Evolutionary conservation across 2,888 invertebrate genomes (phyloP).

Genomic region (Neocrepidodera transversa): DNA sequence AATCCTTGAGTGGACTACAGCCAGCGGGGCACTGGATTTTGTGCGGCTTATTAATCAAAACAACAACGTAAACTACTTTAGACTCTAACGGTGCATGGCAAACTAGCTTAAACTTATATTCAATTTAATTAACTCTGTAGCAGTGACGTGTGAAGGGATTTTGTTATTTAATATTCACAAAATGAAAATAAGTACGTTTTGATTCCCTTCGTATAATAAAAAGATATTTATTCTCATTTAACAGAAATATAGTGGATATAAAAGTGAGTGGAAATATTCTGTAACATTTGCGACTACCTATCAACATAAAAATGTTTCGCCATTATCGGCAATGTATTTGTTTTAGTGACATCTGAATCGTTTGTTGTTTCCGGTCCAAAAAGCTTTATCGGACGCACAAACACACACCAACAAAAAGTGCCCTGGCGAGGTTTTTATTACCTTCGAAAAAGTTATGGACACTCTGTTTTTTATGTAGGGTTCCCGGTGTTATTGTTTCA

Average conservation of each 20-base stretch:
- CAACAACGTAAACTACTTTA: conserved; percentile 16
- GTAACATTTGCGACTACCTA: conserved; percentile 27
- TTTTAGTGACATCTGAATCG: conserved; percentile 34
- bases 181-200: too few relatives aligned
- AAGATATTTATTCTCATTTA: too few relatives aligned
- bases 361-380: conserved; percentile 26
- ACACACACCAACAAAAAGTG: conserved; percentile 19
- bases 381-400: conserved; percentile 24
- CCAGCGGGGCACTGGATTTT: conserved; percentile 8
- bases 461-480: background rate
- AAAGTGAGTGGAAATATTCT: conserved; percentile 31
- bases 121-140: conserved; percentile 11
- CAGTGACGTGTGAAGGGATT: background rate
- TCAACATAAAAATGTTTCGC: conserved; percentile 34
- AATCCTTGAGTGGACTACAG: conserved; percentile 6
- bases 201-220: too few relatives aligned
- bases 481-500: background rate
- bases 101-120: conserved; percentile 20
- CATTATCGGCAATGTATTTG: conserved; percentile 34
- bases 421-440: conserved; percentile 25
- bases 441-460: conserved; percentile 20
- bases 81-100: conserved; percentile 16
- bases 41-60: conserved; percentile 19
- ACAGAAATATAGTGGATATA: conserved; percentile 8
- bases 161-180: too few relatives aligned